Percentiles rank a stretch among this genome's conserved stretches.
phyloP scores from a whole-genome alignment of 2,888 invertebrate genomes.

The Caenorhabditis macrosperma region DNA sequence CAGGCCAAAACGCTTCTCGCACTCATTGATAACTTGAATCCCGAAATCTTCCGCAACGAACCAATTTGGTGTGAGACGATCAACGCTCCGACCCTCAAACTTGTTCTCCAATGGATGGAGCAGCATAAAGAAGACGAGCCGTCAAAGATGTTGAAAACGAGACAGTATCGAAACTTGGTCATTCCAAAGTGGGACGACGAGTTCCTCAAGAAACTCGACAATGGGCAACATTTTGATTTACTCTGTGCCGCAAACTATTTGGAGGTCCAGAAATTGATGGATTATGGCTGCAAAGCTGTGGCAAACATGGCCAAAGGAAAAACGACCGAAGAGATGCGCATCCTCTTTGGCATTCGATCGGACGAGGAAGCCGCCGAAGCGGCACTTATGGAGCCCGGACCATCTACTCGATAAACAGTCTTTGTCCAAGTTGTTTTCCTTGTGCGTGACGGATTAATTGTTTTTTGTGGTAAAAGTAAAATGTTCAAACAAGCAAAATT shows the following conservation, averaged over 20 bases:
- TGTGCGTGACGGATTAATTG: no score
- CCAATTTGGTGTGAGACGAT: background rate
- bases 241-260: slow-evolving; percentile 2
- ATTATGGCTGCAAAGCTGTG: background rate
- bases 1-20: background rate
- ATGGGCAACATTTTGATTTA: background rate
- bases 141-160: background rate
- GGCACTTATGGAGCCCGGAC: background rate
- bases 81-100: background rate
- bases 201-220: background rate
- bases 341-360: background rate
- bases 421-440: no score
- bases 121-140: background rate
- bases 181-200: background rate
- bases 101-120: background rate
- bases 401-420: background rate
- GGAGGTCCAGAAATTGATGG: background rate
- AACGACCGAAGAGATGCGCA: background rate
- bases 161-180: background rate
- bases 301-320: slow-evolving; percentile 8
- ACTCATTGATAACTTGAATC: background rate
- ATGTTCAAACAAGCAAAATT: no score
- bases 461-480: no score
- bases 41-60: background rate
- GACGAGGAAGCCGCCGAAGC: background rate